Base-by-base conservation (phyloP, 2,113 vertebrate genomes). In the Aphelocoma coerulescens region DNA sequence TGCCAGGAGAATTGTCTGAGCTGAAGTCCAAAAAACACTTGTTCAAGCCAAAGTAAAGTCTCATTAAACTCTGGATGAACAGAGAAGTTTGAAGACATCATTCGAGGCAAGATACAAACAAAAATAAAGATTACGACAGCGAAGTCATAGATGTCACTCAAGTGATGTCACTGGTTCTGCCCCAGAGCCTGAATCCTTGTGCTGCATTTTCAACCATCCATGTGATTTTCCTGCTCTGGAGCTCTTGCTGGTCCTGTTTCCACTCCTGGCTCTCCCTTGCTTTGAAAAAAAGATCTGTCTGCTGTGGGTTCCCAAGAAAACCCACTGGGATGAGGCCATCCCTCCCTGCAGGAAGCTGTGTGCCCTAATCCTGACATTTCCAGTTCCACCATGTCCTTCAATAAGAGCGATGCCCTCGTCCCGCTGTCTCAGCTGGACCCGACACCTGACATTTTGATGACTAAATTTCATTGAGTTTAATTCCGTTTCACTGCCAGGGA, bases 381-480 rank as follows among this genome's bases (percentile, higher is more conserved):
- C 75, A 85, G 41, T 24, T 68, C 90, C 10, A 1, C 18, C 0
- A 0, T 28, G 13, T 24, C 43, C 66, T 69, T 85, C 43, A 30
- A 1, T 6, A 26, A 52, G 39, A 57, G 30, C 3, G 1, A 17
- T 6, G 3, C 13, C 43, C 61, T 63, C 2, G 0, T 58, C 33
- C 58, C 5, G 0, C 41, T 49, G n/a, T 66, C 86, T 67, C 5
- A 10, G 68, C 49, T 66, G 68, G 59, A 77, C 37, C 37, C 0
- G 0, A 41, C 12, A 9, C 39, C 59, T 21, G 13, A 48, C 19
- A 7, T 84, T 86, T 57, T 65, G 85, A 94, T 69, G 59, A 73
- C 92, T 93, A 52, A 52, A 90, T 88, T 92, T 89, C 65, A 6
- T 33, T 37, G 68, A 48, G 35, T 77, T 92, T 84, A 88, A 91